Evolutionary conservation across 1,140 invertebrate genomes (phyloP).

Genomic region (Eciton burchellii): DNA sequence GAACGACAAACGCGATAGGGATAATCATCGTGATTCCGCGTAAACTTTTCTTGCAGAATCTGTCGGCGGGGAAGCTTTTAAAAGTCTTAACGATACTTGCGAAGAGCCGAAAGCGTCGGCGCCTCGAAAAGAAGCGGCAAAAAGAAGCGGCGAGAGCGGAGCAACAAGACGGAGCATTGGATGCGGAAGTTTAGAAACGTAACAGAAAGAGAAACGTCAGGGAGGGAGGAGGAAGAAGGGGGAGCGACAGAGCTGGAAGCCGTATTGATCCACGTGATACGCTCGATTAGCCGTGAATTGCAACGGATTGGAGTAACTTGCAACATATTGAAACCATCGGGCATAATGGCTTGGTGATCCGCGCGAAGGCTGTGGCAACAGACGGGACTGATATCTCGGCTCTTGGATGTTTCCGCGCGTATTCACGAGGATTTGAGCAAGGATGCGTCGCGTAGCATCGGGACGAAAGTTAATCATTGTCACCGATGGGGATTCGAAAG

Average conservation of each 20-base stretch:
- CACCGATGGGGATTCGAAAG: conserved; percentile 42
- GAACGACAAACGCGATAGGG: conserved; percentile 41
- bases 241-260: conserved; percentile 63
- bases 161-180: conserved; percentile 32
- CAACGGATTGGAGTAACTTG: conserved; percentile 75
- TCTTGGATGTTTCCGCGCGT: conserved; percentile 32
- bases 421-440: conserved; percentile 45
- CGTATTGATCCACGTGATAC: conserved; percentile 78
- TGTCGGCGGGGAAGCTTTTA: conserved; percentile 66
- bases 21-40: conserved; percentile 64
- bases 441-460: conserved; percentile 30
- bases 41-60: conserved; percentile 55
- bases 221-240: conserved; percentile 39
- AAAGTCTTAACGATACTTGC: conserved; percentile 70
- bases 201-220: conserved; percentile 64
- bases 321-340: conserved; percentile 68
- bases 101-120: conserved; percentile 38
- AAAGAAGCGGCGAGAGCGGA: neutral
- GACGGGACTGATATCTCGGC: conserved; percentile 53
- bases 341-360: conserved; percentile 59
- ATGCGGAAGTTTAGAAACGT: conserved; percentile 68
- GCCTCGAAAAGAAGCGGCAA: conserved; percentile 33
- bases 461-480: conserved; percentile 38
- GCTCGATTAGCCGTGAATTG: conserved; percentile 79
- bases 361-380: conserved; percentile 53